Evolutionary conservation across 2,797 vertebrate species (phyloP).

Genomic region (Poeciliopsis infans): DNA sequence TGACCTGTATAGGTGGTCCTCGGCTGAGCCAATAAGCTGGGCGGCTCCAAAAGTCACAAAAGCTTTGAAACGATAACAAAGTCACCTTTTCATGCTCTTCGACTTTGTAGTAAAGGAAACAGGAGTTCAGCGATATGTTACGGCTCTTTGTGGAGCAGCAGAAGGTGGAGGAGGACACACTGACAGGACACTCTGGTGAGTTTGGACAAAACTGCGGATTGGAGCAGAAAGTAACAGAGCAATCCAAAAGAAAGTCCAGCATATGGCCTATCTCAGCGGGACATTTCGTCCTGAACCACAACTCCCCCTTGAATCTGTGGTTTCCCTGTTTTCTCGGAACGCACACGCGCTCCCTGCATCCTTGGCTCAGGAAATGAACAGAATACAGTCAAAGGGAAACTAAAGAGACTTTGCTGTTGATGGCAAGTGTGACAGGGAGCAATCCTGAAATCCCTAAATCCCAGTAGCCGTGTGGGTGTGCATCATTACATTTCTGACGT

Average conservation of each 20-base stretch:
- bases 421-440: conserved; percentile 16
- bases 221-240: conserved; percentile 37
- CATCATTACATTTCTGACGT: conserved; percentile 26
- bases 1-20: conserved; percentile 3
- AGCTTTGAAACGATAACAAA: conserved; percentile 7
- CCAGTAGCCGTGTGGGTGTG: conserved; percentile 33
- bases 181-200: conserved; percentile 39
- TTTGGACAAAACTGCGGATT: conserved; percentile 45
- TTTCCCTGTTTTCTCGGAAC: conserved; percentile 28
- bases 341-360: conserved; percentile 6
- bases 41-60: neutral
- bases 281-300: conserved; percentile 45
- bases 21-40: neutral
- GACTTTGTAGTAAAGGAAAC: neutral
- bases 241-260: conserved; percentile 43
- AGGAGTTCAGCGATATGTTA: neutral
- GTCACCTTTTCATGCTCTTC: neutral
- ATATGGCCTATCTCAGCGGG: conserved; percentile 63
- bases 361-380: conserved; percentile 9
- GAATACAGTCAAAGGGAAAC: conserved; percentile 2
- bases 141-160: conserved; percentile 12
- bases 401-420: conserved; percentile 3
- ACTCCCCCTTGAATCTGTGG: conserved; percentile 56
- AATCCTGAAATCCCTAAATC: conserved; percentile 21
- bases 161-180: conserved; percentile 36